Evolutionary conservation across 2,888 invertebrate genomes (phyloP).

Genomic region (Miltochrista miniata): DNA sequence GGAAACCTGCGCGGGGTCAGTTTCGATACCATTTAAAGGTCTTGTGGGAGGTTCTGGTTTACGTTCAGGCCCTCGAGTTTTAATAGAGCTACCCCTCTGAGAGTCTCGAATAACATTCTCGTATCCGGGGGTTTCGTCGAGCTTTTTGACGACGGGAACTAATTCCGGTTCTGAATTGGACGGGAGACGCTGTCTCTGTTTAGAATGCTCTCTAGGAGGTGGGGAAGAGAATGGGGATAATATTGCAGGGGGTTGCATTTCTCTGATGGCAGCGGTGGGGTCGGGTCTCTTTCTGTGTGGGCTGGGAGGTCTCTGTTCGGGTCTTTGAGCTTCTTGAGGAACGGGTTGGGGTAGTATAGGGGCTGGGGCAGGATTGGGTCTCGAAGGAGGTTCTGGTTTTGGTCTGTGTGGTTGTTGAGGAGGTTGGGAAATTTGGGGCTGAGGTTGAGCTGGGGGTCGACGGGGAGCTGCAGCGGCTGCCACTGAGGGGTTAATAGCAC

Average conservation of each 20-base stretch:
- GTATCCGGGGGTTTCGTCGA: slow-evolving; percentile 85
- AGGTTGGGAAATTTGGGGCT: slow-evolving; percentile 39
- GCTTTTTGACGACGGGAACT: slow-evolving; percentile 84
- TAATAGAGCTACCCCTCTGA: slow-evolving; percentile 62
- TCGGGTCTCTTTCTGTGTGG: slow-evolving; percentile 66
- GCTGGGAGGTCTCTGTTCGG: slow-evolving; percentile 50
- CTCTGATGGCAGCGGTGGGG: slow-evolving; percentile 60
- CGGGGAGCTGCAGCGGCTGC: slow-evolving; percentile 63
- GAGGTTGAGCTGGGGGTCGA: slow-evolving; percentile 39
- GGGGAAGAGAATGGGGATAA: slow-evolving; percentile 81
- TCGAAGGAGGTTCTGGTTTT: slow-evolving; percentile 31
- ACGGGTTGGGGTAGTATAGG: slow-evolving; percentile 36
- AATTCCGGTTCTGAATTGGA: slow-evolving; percentile 85
- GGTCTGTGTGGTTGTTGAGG: slow-evolving; percentile 39
- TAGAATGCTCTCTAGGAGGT: slow-evolving; percentile 56
- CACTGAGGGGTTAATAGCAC: slow-evolving; percentile 74
- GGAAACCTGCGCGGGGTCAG: slow-evolving; percentile 88
- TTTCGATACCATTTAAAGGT: slow-evolving; percentile 86
- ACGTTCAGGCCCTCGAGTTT: slow-evolving; percentile 66
- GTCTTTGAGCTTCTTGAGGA: slow-evolving; percentile 42
- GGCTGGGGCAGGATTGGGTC: slow-evolving; percentile 53
- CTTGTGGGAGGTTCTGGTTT: slow-evolving; percentile 59
- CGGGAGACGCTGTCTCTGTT: slow-evolving; percentile 53
- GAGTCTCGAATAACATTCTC: slow-evolving; percentile 84
- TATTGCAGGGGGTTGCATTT: slow-evolving; percentile 72